Conservation (phyloP, 2,888 invertebrate species). For the Stramonita haemastoma region DNA sequence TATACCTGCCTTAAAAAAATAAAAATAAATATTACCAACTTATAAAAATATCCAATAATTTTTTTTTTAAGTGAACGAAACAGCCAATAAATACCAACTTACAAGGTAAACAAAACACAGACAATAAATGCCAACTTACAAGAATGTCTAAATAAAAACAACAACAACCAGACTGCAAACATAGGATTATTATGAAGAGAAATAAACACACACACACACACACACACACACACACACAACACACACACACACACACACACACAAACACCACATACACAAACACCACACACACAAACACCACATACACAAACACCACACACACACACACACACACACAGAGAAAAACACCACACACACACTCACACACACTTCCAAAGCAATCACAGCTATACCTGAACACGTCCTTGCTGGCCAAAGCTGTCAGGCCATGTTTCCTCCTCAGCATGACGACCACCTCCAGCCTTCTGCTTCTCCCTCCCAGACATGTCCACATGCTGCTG, state of each 20-base stretch:
- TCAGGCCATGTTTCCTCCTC: neutral
- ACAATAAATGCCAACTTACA: neutral
- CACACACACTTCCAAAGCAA: neutral
- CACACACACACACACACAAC: neutral
- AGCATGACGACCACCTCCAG: neutral
- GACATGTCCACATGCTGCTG: neutral
- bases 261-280: neutral
- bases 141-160: no score
- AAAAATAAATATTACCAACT: neutral
- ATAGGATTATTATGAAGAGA: no score
- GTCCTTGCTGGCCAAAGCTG: neutral
- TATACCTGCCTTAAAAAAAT: neutral
- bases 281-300: no score
- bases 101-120: no score
- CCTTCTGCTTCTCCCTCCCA: no score
- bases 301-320: no score
- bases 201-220: neutral
- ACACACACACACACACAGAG: no score
- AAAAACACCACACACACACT: no score
- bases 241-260: neutral
- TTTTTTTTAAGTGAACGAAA: no score
- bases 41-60: no score
- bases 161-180: neutral
- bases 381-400: neutral
- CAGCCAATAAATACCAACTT: no score